A percentile compares a stretch with the other conserved stretches of the same genome.
Evolutionary conservation across 2,888 invertebrate genomes (phyloP).

Genomic region (Noctua fimbriata): DNA sequence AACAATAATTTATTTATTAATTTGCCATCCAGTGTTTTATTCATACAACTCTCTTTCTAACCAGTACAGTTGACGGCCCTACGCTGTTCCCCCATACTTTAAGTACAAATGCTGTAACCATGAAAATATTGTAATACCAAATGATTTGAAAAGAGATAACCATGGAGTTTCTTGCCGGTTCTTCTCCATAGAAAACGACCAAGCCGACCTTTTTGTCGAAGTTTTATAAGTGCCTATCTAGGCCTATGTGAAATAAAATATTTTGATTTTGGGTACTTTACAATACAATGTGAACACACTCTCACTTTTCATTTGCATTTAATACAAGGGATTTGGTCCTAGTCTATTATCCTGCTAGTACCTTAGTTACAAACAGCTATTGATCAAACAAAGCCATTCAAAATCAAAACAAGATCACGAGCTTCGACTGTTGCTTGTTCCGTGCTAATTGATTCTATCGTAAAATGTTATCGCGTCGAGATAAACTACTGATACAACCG

Average conservation of each 20-base stretch:
- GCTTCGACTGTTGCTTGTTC: slow-evolving; percentile 49
- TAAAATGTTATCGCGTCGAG: slow-evolving; percentile 92
- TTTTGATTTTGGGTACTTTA: not conserved
- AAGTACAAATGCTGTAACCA: too few relatives aligned
- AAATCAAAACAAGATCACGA: slow-evolving; percentile 55
- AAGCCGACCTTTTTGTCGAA: too few relatives aligned
- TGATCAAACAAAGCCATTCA: slow-evolving; percentile 38
- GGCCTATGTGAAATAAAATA: too few relatives aligned
- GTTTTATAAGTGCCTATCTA: too few relatives aligned
- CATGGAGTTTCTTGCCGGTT: too few relatives aligned
- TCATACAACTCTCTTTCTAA: slow-evolving; percentile 27
- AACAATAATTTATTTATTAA: slow-evolving; percentile 91
- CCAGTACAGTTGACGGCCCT: too few relatives aligned
- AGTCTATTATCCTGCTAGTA: slow-evolving; percentile 5
- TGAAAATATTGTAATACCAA: too few relatives aligned
- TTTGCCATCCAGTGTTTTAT: slow-evolving; percentile 83
- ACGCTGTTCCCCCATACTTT: too few relatives aligned
- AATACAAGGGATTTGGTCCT: not conserved
- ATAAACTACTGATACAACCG: slow-evolving; percentile 92
- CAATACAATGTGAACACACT: not conserved
- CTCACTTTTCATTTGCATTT: slow-evolving; percentile 1
- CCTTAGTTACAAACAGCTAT: slow-evolving; percentile 49
- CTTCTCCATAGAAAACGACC: too few relatives aligned
- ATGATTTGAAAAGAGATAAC: too few relatives aligned
- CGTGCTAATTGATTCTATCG: slow-evolving; percentile 41